Conservation (phyloP, 2,888 invertebrate species). For the Gari tellinella region DNA sequence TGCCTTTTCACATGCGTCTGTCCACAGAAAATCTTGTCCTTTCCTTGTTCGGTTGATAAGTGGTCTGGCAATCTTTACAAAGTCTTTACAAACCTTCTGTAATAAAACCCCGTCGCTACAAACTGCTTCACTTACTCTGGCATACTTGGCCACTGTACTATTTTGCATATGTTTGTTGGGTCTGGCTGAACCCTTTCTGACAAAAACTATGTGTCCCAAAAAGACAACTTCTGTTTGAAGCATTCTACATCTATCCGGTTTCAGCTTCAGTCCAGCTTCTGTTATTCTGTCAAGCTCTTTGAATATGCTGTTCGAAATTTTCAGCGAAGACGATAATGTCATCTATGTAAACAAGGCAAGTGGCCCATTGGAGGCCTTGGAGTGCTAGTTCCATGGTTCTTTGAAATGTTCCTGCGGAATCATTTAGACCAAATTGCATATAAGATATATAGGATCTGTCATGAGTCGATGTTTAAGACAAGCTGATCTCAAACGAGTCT, state of each 20-base stretch:
- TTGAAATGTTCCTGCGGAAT: slow-evolving; percentile 7
- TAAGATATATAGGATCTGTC: background rate
- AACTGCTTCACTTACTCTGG: slow-evolving; percentile 18
- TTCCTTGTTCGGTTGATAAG: slow-evolving; percentile 42
- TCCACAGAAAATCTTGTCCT: slow-evolving; percentile 38
- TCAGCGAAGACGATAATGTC: slow-evolving; percentile 35
- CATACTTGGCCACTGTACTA: slow-evolving; percentile 2
- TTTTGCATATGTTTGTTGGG: slow-evolving; percentile 3
- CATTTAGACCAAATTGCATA: slow-evolving; percentile 3
- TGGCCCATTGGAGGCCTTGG: slow-evolving; percentile 33
- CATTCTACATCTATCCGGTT: slow-evolving; percentile 43
- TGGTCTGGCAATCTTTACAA: slow-evolving; percentile 39
- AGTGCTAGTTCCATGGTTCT: no score
- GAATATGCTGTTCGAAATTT: slow-evolving; percentile 39
- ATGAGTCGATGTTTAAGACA: no score
- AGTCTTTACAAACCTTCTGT: slow-evolving; percentile 23
- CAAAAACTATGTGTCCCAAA: slow-evolving; percentile 18
- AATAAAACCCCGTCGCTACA: slow-evolving; percentile 24
- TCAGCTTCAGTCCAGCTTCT: slow-evolving; percentile 25
- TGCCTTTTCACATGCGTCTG: slow-evolving; percentile 22
- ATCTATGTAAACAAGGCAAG: slow-evolving; percentile 37
- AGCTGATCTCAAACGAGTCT: no score
- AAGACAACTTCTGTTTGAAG: slow-evolving; percentile 21
- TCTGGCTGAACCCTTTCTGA: slow-evolving; percentile 20
- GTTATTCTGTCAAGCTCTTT: slow-evolving; percentile 13